These are phyloP conservation scores for Calliphora vomitoria DNA, from an alignment of 2,888 invertebrate genomes.

Conservation along the genomic window DNA sequence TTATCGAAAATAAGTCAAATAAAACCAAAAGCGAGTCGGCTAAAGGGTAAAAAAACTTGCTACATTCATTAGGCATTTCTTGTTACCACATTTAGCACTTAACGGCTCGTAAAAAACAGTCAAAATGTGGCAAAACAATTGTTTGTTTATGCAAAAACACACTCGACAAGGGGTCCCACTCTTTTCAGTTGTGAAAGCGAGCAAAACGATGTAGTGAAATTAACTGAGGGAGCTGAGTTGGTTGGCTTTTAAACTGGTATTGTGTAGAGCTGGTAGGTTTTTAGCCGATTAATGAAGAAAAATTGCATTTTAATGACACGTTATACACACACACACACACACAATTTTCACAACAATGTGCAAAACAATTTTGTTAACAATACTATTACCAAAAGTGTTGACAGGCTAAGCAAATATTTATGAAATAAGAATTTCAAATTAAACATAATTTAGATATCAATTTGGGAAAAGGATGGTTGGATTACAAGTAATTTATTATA, in stretches of 20 bases:
- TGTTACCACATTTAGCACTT: slow-evolving; percentile 83
- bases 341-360: slow-evolving; percentile 67
- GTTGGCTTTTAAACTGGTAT: slow-evolving; percentile 25
- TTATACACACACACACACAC: not conserved
- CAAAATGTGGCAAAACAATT: slow-evolving; percentile 70
- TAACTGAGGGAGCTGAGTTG: slow-evolving; percentile 35
- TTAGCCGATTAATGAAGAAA: slow-evolving; percentile 80
- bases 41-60: slow-evolving; percentile 48
- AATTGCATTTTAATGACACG: slow-evolving; percentile 81
- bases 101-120: slow-evolving; percentile 72
- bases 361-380: slow-evolving; percentile 68
- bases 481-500: not conserved
- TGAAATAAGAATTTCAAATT: not conserved
- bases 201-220: slow-evolving; percentile 17
- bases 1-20: not conserved
- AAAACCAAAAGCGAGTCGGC: slow-evolving; percentile 27
- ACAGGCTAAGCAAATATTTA: slow-evolving; percentile 44
- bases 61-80: slow-evolving; percentile 81
- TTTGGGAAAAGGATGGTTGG: not conserved
- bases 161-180: slow-evolving; percentile 51
- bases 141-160: slow-evolving; percentile 65
- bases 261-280: slow-evolving; percentile 24
- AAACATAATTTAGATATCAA: not conserved
- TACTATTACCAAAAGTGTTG: slow-evolving; percentile 61
- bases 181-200: not conserved